Base-by-base conservation (phyloP, 2,888 invertebrate species). In the Campoletis raptor region DNA sequence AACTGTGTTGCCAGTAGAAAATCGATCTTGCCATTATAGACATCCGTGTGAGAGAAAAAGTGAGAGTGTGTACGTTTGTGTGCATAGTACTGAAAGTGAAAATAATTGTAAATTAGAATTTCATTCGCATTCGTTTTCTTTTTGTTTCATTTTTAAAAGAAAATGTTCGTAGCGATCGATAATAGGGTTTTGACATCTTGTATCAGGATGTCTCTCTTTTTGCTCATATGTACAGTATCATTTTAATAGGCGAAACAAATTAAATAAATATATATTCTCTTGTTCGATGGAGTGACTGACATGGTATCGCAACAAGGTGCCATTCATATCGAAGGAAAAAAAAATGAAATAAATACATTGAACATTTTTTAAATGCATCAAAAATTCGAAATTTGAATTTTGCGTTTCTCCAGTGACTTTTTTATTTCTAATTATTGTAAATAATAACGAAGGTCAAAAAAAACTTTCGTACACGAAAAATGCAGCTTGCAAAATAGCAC, bases 191-290 rank as follows among this genome's bases (percentile, higher is more conserved):
- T 78, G 83, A 89, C 92, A 93, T 90, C 92, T 93, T 92, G 92
- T 92, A 93, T 93, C 93, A 93, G 92, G 93, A 87, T 93, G 92
- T 86, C 89, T 67, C 89, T 82, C 86, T 86, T 61, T 61, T 61
- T 83, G 83, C 87, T 90, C 90, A 89, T 81, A 84, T 92, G 92
- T 92, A 92, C 91, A 92, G 90, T 86, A 84, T 88, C 85, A 52
- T 52, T 81, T 79, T 87, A 87, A 87, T 88, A 87, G 84, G 83
- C 64, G 72, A 81, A 84, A 87, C 48, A 87, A 86, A 88, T 85
- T 85, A 81, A 80, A 87, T 42, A 87, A 86, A 88, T 85, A 85
- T 45, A 69, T 67, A 42, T 57, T 84, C 66, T 83, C 81, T 80
- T 54, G 81, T 72, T 74, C 81, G 64, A 66, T 83, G 36, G 40